phyloP scores from a whole-genome alignment of 2,888 invertebrate species.

The Andrena haemorrhoa region DNA sequence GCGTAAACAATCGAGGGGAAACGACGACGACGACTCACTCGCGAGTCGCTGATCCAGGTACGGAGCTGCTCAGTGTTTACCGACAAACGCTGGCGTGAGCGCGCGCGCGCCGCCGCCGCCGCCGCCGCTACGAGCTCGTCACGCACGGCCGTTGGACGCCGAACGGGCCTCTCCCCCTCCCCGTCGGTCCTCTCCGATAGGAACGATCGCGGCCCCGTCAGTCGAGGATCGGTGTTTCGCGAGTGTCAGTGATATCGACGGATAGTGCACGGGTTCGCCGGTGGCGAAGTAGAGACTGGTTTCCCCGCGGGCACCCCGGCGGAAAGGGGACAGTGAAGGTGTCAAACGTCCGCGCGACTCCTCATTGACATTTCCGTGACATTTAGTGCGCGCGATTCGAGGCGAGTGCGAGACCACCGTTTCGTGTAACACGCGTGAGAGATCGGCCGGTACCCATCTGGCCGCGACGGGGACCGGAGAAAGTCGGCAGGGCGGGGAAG shows the following conservation, averaged over 20 bases:
- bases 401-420: constrained; percentile 44
- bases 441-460: constrained; percentile 18
- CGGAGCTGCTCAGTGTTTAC: constrained; percentile 17
- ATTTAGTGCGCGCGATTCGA: constrained; percentile 71
- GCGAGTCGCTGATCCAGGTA: neutral
- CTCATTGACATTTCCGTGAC: constrained; percentile 77
- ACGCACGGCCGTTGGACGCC: no score
- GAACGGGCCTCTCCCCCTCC: no score
- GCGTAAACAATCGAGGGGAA: constrained; percentile 35
- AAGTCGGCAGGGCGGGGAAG: constrained; percentile 20
- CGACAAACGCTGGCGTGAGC: constrained; percentile 4
- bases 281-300: constrained; percentile 27
- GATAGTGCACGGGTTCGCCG: constrained; percentile 20
- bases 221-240: constrained; percentile 24
- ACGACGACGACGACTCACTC: constrained; percentile 3
- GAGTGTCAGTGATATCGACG: constrained; percentile 45
- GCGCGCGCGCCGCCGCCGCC: constrained; percentile 5
- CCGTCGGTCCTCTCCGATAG: neutral
- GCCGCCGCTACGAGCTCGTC: neutral
- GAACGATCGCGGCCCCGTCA: constrained; percentile 2
- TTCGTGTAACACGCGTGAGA: constrained; percentile 67
- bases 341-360: constrained; percentile 70
- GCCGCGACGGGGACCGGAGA: constrained; percentile 9
- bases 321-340: constrained; percentile 59
- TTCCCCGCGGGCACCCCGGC: constrained; percentile 5